Evolutionary conservation across 2,113 vertebrate species (phyloP).

Genomic region (Neomonachus schauinslandi): DNA sequence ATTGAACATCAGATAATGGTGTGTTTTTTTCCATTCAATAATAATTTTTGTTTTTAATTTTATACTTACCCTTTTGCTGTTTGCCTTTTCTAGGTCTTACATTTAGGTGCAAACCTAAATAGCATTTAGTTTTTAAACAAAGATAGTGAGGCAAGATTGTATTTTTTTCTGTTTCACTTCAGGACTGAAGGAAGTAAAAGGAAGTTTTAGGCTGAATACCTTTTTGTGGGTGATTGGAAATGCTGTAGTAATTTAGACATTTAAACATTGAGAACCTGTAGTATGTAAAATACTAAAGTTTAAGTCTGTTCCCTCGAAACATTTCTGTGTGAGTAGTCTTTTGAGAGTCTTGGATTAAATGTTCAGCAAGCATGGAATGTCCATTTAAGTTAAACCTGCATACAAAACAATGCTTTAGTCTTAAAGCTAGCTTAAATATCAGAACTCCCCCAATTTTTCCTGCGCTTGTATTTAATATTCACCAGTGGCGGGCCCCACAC

Average conservation of each 20-base stretch:
- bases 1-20: not conserved
- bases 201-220: not conserved
- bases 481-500: not conserved
- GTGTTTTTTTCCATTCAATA: not conserved
- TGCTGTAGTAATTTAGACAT: not conserved
- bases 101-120: constrained; percentile 9
- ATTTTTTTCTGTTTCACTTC: constrained; percentile 32
- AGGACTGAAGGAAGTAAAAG: constrained; percentile 33
- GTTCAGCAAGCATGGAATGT: not conserved
- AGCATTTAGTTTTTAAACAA: not conserved
- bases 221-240: constrained; percentile 33
- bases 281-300: not conserved
- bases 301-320: not conserved
- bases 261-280: not conserved
- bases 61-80: not conserved
- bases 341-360: constrained; percentile 24
- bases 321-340: constrained; percentile 24
- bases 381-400: constrained; percentile 1
- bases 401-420: not conserved
- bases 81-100: constrained; percentile 36
- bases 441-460: not conserved
- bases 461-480: not conserved
- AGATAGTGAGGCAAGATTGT: not conserved
- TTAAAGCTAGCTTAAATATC: constrained; percentile 11
- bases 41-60: not conserved